phyloP scores from a whole-genome alignment of 2,113 vertebrate genomes.

The Rallus limicola region DNA sequence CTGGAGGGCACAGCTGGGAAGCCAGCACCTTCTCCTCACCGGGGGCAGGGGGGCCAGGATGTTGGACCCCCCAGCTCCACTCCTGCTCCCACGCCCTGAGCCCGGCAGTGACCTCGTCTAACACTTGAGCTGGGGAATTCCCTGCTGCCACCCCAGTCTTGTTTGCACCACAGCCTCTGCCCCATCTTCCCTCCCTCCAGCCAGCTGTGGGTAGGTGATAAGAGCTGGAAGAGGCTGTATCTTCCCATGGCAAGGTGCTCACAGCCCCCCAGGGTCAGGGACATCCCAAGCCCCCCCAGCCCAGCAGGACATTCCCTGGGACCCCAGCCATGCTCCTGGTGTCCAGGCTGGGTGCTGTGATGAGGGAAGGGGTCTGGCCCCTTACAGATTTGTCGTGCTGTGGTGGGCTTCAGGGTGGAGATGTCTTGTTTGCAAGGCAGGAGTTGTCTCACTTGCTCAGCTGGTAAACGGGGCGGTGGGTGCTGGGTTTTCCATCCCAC shows the following conservation, averaged over 20 bases:
- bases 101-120: background rate
- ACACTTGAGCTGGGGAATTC: background rate
- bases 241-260: background rate
- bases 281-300: background rate
- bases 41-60: background rate
- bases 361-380: background rate
- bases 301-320: rapidly evolving
- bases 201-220: conserved; percentile 26
- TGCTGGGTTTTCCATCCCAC: background rate
- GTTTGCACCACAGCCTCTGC: background rate
- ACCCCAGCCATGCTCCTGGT: background rate
- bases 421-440: background rate
- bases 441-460: rapidly evolving
- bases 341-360: background rate
- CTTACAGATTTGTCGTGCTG: background rate
- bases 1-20: background rate
- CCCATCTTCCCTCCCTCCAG: rapidly evolving
- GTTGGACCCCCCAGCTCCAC: background rate
- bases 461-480: background rate
- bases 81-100: background rate
- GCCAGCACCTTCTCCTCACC: background rate
- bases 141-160: rapidly evolving
- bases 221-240: background rate
- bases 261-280: rapidly evolving
- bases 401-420: background rate